Conservation (phyloP, 2,888 invertebrate genomes). For the Dolichopus griseipennis region DNA sequence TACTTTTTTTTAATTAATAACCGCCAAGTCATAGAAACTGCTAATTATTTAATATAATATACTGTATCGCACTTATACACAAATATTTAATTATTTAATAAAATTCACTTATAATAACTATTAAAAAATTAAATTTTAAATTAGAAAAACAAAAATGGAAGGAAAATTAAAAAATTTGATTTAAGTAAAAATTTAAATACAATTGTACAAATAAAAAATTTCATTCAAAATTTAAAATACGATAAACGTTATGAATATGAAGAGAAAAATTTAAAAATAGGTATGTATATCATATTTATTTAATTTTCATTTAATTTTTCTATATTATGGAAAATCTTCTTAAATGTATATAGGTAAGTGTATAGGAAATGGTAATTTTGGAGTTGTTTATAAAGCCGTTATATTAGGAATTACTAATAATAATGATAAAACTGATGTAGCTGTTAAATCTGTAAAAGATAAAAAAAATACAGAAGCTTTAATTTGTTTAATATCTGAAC, state of each 20-base stretch:
- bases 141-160: too few relatives aligned
- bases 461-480: conserved; percentile 56
- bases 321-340: too few relatives aligned
- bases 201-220: too few relatives aligned
- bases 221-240: conserved; percentile 57
- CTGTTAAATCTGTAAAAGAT: conserved; percentile 85
- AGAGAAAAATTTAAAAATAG: conserved; percentile 57
- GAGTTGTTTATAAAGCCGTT: conserved; percentile 77
- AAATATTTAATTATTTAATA: too few relatives aligned
- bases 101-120: too few relatives aligned
- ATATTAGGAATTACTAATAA: conserved; percentile 65
- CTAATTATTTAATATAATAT: too few relatives aligned
- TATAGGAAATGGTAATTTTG: conserved; percentile 83
- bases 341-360: conserved; percentile 76
- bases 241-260: conserved; percentile 86
- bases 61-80: too few relatives aligned
- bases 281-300: neutral
- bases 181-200: too few relatives aligned
- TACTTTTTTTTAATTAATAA: too few relatives aligned
- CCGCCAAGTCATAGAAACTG: too few relatives aligned
- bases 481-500: conserved; percentile 73
- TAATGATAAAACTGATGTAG: conserved; percentile 65
- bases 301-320: conserved; percentile 10
- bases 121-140: too few relatives aligned
- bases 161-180: too few relatives aligned